Percentiles rank a stretch among this genome's conserved stretches.
These are phyloP conservation scores for Smutsia temminckii DNA, from an alignment of 2,797 vertebrate genomes.

Conservation along the genomic window DNA sequence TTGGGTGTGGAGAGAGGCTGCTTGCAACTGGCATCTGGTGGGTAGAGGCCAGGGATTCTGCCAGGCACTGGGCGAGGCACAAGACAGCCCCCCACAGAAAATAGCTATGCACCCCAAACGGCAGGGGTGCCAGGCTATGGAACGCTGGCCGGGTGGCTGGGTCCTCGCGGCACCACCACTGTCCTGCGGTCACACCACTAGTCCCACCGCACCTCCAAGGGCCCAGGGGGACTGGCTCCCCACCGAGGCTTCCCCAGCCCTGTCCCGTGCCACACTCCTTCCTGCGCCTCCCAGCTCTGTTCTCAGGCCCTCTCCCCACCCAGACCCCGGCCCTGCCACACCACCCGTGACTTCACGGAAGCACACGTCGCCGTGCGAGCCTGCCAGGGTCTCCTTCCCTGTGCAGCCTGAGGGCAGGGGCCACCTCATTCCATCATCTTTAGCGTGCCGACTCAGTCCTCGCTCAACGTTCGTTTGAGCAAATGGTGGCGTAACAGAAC, in stretches of 20 bases:
- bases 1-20: background rate
- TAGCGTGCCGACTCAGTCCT: background rate
- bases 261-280: background rate
- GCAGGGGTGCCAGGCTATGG: background rate
- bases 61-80: background rate
- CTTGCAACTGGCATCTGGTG: background rate
- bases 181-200: background rate
- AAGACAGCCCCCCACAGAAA: background rate
- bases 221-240: no score
- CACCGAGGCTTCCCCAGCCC: background rate
- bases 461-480: background rate
- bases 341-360: background rate
- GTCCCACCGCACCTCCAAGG: background rate
- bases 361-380: background rate
- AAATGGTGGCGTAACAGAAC: background rate
- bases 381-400: background rate
- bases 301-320: background rate
- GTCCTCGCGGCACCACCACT: rapidly evolving
- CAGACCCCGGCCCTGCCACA: background rate
- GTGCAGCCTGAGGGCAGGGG: background rate
- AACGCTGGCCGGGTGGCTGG: no score
- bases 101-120: background rate
- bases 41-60: background rate
- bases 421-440: background rate
- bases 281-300: background rate